Conservation (phyloP, 2,797 vertebrate species). For the Xyrichtys novacula region DNA sequence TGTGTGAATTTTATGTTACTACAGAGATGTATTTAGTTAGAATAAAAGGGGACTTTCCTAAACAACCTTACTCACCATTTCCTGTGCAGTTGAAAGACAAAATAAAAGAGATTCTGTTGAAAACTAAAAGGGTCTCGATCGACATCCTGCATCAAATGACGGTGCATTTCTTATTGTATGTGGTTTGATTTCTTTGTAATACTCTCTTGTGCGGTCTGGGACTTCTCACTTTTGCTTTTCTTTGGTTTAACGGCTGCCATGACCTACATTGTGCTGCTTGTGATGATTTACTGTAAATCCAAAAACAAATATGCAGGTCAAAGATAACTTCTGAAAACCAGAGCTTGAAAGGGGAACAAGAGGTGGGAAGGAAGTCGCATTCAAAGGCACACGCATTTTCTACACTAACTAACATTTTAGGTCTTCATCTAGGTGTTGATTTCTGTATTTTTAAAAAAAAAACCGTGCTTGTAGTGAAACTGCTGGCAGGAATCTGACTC, state of each 20-base stretch:
- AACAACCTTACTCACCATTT: constrained; percentile 78
- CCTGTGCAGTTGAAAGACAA: constrained; percentile 82
- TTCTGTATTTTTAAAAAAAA: constrained; percentile 22
- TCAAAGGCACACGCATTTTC: background rate
- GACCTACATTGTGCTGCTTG: constrained; percentile 26
- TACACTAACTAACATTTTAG: constrained; percentile 14
- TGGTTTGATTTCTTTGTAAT: constrained; percentile 61
- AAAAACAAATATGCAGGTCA: constrained; percentile 20
- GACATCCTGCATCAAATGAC: constrained; percentile 70
- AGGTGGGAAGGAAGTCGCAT: constrained; percentile 50
- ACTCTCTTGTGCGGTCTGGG: constrained; percentile 40
- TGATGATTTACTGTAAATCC: constrained; percentile 29
- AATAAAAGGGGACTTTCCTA: constrained; percentile 82
- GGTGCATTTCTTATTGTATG: constrained; percentile 43
- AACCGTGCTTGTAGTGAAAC: constrained; percentile 31
- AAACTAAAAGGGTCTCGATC: constrained; percentile 49
- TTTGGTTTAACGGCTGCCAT: constrained; percentile 21
- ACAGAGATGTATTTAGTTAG: constrained; percentile 81
- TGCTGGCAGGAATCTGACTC: constrained; percentile 53
- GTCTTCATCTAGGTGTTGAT: constrained; percentile 39
- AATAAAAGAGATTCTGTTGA: constrained; percentile 81
- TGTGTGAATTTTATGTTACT: constrained; percentile 71
- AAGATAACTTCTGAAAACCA: constrained; percentile 25
- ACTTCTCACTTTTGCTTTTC: constrained; percentile 49
- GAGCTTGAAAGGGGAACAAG: constrained; percentile 35